These are phyloP conservation scores for Neodiprion lecontei DNA, from an alignment of 1,140 invertebrate genomes.

Conservation along the genomic window DNA sequence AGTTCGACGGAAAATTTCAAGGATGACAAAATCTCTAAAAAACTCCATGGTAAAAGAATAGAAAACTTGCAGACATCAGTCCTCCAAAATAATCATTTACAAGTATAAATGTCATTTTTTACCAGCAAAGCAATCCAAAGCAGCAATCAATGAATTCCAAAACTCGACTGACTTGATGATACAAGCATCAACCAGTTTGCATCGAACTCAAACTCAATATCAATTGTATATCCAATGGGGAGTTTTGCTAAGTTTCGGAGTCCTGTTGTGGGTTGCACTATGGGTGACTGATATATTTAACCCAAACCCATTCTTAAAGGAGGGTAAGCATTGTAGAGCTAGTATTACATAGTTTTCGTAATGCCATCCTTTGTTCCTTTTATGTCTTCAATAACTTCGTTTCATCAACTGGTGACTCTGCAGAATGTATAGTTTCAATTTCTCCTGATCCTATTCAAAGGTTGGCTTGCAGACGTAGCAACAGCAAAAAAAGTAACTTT, in stretches of 20 bases:
- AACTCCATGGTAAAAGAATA: neutral
- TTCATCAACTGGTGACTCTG: neutral
- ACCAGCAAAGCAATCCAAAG: neutral
- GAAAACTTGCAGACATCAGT: neutral
- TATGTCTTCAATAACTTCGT: neutral
- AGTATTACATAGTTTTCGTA: neutral
- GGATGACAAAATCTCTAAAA: neutral
- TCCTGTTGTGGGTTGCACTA: constrained; percentile 24
- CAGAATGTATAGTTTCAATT: neutral
- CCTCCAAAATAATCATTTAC: neutral
- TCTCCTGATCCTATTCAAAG: constrained; percentile 8
- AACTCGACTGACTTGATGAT: neutral
- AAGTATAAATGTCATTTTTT: neutral
- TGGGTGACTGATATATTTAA: constrained; percentile 22
- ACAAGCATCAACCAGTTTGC: neutral
- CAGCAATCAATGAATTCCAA: neutral
- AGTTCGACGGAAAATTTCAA: neutral
- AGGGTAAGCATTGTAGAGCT: constrained; percentile 10
- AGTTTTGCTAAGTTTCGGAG: constrained; percentile 21
- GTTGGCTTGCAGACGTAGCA: constrained; percentile 18
- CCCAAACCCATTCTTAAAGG: constrained; percentile 11
- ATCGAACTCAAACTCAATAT: neutral
- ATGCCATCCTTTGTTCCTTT: neutral
- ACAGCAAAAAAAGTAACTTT: constrained; percentile 12
- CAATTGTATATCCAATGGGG: constrained; percentile 13